Evolutionary conservation across 1,140 invertebrate species (phyloP).

Genomic region (Pseudomyrmex flavicornis): DNA sequence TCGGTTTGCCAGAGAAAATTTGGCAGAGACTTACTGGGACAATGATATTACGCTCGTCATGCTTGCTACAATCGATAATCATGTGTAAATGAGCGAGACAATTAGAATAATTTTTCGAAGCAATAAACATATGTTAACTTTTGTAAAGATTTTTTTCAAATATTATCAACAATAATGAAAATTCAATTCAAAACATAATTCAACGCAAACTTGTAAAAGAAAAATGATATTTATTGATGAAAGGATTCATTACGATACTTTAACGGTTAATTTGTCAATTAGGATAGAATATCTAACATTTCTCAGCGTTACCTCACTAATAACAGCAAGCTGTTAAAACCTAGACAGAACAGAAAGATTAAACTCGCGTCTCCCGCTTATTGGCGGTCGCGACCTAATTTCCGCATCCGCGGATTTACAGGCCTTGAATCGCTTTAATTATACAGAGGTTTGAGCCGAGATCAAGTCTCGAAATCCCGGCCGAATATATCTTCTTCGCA

Average conservation of each 20-base stretch:
- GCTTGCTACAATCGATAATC: background rate
- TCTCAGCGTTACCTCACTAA: constrained; percentile 10
- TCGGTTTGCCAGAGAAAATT: constrained; percentile 65
- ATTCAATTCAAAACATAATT: too few species aligned
- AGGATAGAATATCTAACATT: background rate
- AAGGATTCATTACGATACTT: background rate
- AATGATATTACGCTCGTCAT: constrained; percentile 5
- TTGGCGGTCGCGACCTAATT: constrained; percentile 49
- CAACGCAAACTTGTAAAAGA: background rate
- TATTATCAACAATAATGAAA: too few species aligned
- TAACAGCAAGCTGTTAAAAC: constrained; percentile 17
- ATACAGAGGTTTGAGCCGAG: constrained; percentile 26
- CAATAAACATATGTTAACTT: background rate
- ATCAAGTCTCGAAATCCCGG: constrained; percentile 29
- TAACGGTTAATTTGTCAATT: background rate
- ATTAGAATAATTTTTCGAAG: constrained; percentile 12
- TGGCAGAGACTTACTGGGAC: constrained; percentile 50
- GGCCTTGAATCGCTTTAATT: constrained; percentile 44
- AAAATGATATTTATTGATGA: background rate
- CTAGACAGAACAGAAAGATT: background rate
- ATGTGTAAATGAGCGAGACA: background rate
- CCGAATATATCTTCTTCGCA: constrained; percentile 35
- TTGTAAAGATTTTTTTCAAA: too few species aligned
- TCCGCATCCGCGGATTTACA: constrained; percentile 21
- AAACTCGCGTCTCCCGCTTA: constrained; percentile 36